Percentiles rank a stretch among this genome's conserved stretches.
Conservation (phyloP, 2,113 vertebrate species). For the Cyrtonyx montezumae region DNA sequence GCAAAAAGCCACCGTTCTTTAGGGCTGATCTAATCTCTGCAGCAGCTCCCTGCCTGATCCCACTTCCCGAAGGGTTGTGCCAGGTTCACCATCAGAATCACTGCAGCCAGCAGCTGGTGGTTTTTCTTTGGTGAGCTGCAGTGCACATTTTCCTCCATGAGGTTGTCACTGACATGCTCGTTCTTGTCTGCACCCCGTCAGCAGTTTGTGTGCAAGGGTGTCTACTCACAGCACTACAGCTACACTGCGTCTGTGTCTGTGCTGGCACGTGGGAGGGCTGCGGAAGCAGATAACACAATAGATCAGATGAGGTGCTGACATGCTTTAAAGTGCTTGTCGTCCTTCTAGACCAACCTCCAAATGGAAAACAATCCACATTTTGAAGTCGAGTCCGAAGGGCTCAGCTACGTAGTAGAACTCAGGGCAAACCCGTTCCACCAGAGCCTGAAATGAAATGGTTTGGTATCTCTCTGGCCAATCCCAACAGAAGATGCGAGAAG, state of each 20-base stretch:
- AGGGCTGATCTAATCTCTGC: neutral
- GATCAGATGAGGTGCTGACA: constrained; percentile 19
- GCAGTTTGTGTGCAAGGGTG: neutral
- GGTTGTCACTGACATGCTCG: neutral
- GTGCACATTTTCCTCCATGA: neutral
- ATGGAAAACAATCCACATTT: neutral
- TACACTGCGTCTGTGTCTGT: neutral
- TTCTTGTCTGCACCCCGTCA: neutral
- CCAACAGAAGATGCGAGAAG: neutral
- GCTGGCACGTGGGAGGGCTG: neutral
- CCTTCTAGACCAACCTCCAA: neutral
- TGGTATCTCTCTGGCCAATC: neutral
- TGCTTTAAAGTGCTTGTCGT: constrained; percentile 60
- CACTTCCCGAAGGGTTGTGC: neutral
- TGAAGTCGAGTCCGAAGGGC: neutral
- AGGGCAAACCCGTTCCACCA: neutral
- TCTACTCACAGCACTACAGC: neutral
- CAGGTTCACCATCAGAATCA: neutral
- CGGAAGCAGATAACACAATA: neutral
- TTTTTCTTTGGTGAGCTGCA: neutral
- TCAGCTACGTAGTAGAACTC: neutral
- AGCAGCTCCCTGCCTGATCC: neutral
- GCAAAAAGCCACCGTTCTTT: neutral
- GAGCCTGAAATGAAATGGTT: neutral
- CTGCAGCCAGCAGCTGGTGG: constrained; percentile 4